Conservation (phyloP, 1,140 invertebrate species). For the Drosophila subpulchrella region DNA sequence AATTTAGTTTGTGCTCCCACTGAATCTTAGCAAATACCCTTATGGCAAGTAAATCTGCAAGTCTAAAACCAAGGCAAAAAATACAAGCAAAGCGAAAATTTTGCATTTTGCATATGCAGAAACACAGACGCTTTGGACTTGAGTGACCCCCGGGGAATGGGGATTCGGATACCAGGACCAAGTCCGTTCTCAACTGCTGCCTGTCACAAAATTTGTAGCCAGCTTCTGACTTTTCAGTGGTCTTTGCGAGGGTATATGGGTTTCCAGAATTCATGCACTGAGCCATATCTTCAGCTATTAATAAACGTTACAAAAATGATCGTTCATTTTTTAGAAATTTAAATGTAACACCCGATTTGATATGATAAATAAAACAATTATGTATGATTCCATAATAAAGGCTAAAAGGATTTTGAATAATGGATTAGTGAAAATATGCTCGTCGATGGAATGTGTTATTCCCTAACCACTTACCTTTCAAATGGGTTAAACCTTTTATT, state of each 20-base stretch:
- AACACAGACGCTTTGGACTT: conserved; percentile 51
- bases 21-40: conserved; percentile 2
- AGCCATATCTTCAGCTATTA: background rate
- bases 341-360: too few relatives aligned
- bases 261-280: conserved; percentile 6
- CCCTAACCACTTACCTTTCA: too few relatives aligned
- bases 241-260: conserved; percentile 22
- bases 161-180: conserved; percentile 27
- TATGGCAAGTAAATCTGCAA: conserved; percentile 5
- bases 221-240: conserved; percentile 46
- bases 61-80: conserved; percentile 13
- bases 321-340: too few relatives aligned
- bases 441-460: too few relatives aligned
- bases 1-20: conserved; percentile 8
- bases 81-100: conserved; percentile 36
- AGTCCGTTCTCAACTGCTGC: conserved; percentile 39
- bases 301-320: background rate
- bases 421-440: too few relatives aligned
- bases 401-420: background rate
- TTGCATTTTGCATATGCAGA: conserved; percentile 59
- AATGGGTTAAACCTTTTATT: too few relatives aligned
- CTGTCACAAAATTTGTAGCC: conserved; percentile 61
- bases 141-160: conserved; percentile 45
- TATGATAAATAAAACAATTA: too few relatives aligned
- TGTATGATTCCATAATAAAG: too few relatives aligned